phyloP scores from a whole-genome alignment of 2,888 invertebrate genomes.

The Lithophane semibrunnea region DNA sequence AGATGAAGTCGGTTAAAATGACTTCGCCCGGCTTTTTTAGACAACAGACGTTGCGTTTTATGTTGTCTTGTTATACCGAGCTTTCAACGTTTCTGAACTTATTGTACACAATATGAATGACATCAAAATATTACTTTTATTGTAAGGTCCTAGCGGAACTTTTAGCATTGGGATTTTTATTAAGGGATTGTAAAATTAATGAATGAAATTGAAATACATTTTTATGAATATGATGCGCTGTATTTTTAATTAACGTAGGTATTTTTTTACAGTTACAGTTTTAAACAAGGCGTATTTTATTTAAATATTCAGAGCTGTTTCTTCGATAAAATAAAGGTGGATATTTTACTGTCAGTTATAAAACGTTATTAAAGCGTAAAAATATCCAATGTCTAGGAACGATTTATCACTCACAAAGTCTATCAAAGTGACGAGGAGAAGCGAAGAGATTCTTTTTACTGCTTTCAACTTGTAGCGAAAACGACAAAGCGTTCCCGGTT shows the following conservation, averaged over 20 bases:
- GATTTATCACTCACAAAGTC: constrained; percentile 34
- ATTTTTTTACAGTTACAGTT: background rate
- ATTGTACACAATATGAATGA: background rate
- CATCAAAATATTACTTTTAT: background rate
- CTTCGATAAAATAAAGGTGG: constrained; percentile 28
- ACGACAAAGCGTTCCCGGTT: too few relatives aligned
- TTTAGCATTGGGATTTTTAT: background rate
- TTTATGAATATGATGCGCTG: background rate
- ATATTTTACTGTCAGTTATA: constrained; percentile 30
- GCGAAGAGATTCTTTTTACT: too few relatives aligned
- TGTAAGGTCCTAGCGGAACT: background rate
- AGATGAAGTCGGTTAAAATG: too few relatives aligned
- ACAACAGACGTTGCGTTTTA: background rate
- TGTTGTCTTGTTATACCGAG: constrained; percentile 29
- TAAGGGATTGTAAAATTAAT: background rate
- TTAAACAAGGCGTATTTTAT: too few relatives aligned
- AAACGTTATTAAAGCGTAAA: constrained; percentile 7
- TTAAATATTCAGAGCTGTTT: background rate
- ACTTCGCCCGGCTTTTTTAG: background rate
- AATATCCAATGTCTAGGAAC: constrained; percentile 38
- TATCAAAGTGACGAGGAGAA: background rate
- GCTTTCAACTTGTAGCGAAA: too few relatives aligned
- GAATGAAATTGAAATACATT: background rate
- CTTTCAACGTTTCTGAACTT: background rate
- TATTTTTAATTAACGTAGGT: background rate